Evolutionary conservation across 2,113 vertebrate species (phyloP).

Genomic region (Indicator indicator): DNA sequence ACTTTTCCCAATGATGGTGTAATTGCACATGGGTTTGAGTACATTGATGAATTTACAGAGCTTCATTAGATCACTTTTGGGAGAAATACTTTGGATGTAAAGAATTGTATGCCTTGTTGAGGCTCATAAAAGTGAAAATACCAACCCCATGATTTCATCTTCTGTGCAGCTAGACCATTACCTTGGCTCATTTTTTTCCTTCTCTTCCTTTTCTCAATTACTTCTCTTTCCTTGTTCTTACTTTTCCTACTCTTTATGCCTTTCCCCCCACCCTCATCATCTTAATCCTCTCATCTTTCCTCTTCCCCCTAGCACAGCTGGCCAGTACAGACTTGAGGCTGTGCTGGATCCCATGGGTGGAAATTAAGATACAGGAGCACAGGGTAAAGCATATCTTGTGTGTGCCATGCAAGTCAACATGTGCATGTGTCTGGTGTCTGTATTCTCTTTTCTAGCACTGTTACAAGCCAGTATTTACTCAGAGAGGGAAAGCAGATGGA

Average conservation of each 20-base stretch:
- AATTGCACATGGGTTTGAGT: not conserved
- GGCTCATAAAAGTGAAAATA: not conserved
- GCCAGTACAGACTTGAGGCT: not conserved
- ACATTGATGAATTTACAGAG: not conserved
- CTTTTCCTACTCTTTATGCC: not conserved
- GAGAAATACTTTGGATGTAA: not conserved
- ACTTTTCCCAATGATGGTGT: not conserved
- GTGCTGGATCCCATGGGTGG: not conserved
- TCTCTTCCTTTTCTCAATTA: too few species aligned
- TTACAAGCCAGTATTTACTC: not conserved
- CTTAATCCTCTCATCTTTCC: not conserved
- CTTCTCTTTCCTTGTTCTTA: not conserved
- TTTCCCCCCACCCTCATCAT: accelerated
- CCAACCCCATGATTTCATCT: not conserved
- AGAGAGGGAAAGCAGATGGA: not conserved
- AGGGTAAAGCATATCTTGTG: not conserved
- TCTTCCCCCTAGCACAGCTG: not conserved
- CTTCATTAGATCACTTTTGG: not conserved
- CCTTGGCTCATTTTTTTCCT: not conserved
- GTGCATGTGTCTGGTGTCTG: accelerated
- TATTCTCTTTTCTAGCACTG: not conserved
- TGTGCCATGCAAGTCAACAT: accelerated
- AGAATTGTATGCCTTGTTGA: not conserved
- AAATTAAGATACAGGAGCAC: not conserved
- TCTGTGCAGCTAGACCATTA: not conserved